Percentiles rank a stretch among this genome's conserved stretches.
Conservation (phyloP, 53 echinoderm and acorn worm species). For the Crossaster papposus region DNA sequence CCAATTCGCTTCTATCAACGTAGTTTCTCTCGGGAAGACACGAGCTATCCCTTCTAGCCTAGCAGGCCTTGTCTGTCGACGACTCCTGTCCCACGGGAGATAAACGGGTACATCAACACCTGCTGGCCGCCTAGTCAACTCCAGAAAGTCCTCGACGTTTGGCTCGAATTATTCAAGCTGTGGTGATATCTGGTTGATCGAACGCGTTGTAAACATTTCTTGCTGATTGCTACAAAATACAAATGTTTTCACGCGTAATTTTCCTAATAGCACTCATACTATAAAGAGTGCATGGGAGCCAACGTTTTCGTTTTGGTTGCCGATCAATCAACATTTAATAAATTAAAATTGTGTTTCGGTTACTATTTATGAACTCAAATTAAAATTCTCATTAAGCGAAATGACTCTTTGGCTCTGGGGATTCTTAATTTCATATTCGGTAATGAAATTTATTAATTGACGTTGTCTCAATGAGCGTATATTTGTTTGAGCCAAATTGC, state of each 20-base stretch:
- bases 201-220: too few relatives aligned
- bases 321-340: background rate
- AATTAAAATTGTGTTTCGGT: background rate
- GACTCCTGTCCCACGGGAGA: slow-evolving; percentile 4
- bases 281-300: too few relatives aligned
- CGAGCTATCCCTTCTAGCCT: background rate
- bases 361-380: background rate
- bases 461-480: slow-evolving; percentile 20
- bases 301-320: too few relatives aligned
- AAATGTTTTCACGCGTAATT: too few relatives aligned
- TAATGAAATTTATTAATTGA: slow-evolving; percentile 11
- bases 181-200: background rate
- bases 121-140: slow-evolving; percentile 15
- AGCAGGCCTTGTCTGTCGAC: slow-evolving; percentile 19
- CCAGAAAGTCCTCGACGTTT: background rate
- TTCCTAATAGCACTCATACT: too few relatives aligned
- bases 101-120: background rate
- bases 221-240: too few relatives aligned
- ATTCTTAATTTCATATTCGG: slow-evolving; percentile 2
- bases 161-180: background rate
- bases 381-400: background rate
- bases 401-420: background rate
- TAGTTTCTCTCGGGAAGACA: background rate
- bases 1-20: background rate
- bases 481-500: slow-evolving; percentile 23